Percentiles rank a stretch among this genome's conserved stretches.
Evolutionary conservation across 23 tunicate species (phyloP).

Genomic region (Aplidium turbinatum): DNA sequence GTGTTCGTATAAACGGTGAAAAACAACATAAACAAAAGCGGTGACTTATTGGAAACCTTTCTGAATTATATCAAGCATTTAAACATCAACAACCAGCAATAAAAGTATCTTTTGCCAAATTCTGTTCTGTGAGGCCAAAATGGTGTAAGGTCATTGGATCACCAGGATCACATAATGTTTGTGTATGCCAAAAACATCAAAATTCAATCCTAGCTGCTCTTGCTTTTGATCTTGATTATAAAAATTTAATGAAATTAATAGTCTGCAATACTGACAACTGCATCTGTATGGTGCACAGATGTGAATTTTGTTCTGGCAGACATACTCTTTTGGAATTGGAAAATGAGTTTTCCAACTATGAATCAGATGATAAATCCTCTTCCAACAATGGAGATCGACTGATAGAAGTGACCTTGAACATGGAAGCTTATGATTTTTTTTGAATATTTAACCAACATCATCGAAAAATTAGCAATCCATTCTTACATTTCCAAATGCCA

Average conservation of each 20-base stretch:
- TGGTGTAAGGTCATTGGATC: constrained; percentile 26
- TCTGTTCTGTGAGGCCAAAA: constrained; percentile 3
- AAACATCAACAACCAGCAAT: neutral
- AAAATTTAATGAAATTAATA: neutral
- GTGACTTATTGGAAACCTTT: neutral
- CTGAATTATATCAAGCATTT: constrained; percentile 19
- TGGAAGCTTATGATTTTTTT: neutral
- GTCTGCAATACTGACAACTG: neutral
- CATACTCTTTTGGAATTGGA: constrained; percentile 7
- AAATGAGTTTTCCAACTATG: constrained; percentile 10
- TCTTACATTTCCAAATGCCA: constrained; percentile 27
- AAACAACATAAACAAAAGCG: neutral
- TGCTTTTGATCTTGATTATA: constrained; percentile 7
- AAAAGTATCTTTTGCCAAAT: neutral
- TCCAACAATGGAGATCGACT: constrained; percentile 34
- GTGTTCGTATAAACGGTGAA: neutral
- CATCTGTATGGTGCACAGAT: neutral
- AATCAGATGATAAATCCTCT: neutral
- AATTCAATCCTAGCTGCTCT: constrained; percentile 3
- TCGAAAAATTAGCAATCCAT: constrained; percentile 14
- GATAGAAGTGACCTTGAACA: constrained; percentile 33
- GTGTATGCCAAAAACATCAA: constrained; percentile 32
- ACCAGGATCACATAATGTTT: constrained; percentile 26
- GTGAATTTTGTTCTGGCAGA: constrained; percentile 14
- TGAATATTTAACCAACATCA: constrained; percentile 3